Base-by-base conservation (phyloP, 2,113 vertebrate genomes). In the Pandion haliaetus region DNA sequence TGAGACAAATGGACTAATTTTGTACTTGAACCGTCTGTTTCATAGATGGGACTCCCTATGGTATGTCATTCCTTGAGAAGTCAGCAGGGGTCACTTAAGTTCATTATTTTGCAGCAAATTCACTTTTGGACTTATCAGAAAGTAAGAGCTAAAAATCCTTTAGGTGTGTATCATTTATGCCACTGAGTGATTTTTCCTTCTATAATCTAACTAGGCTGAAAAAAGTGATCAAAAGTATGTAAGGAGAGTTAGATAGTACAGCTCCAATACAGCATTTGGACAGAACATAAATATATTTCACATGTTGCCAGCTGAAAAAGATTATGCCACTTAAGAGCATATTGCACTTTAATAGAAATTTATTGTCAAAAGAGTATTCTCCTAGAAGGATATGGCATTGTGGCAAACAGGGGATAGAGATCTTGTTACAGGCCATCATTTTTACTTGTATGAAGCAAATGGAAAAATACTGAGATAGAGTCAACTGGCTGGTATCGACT, bases 31-130 rank as follows among this genome's bases (percentile, higher is more conserved):
- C 31, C 0, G 0, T 79, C 81, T 74, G 12, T 74, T 88, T 77
- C 45, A 23, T 55, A 36, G 58, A 82, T 23, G n/a, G 69, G 66
- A 65, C 55, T 92, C 91, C 94, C 49, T 65, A 20, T 93, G 85
- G 86, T 96, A 63, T 94, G 97, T 84, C 83, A 91, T 93, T 90
- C 95, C 95, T 92, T 91, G 54, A 88, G 85, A 88, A 72, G 70
- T 97, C 76, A 73, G 94, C 54, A 74, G 95, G 83, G 79, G 94
- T 97, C 93, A 73, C 86, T 82, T 86, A 86, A 95, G 94, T 95
- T 96, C 93, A 82, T 82, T 95, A 49, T 49, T 97, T 93, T 93
- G 74, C 76, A 90, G 80, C 82, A 96, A 94, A 93, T 93, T 91
- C 88, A 55, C 62, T 47, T 90, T 93, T 81, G 91, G 70, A 87